Percentiles rank a stretch among this genome's conserved stretches.
phyloP scores from a whole-genome alignment of 1,140 invertebrate species.

The Propsilocerus akamusi region DNA sequence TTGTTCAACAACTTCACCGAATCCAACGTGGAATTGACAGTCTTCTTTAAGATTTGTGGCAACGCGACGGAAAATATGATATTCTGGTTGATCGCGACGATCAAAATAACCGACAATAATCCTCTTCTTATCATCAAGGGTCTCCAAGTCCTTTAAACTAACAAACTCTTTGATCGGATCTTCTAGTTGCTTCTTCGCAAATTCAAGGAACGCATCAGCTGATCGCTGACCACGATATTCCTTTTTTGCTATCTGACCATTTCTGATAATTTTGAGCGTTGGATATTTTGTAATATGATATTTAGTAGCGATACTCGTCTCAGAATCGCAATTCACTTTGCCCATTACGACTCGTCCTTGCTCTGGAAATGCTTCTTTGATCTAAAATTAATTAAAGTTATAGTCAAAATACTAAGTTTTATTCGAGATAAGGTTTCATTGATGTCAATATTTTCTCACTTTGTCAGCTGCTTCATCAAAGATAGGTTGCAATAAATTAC shows the following conservation, averaged over 20 bases:
- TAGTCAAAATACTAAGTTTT: background rate
- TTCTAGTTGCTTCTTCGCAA: conserved; percentile 76
- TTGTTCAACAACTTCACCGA: conserved; percentile 64
- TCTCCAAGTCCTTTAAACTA: conserved; percentile 51
- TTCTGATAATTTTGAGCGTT: conserved; percentile 88
- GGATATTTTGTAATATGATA: conserved; percentile 98
- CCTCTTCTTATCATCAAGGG: conserved; percentile 73
- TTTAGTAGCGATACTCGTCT: conserved; percentile 63
- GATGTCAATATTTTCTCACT: conserved; percentile 28
- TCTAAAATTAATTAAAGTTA: conserved; percentile 8
- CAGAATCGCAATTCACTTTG: conserved; percentile 91
- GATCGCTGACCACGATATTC: conserved; percentile 74
- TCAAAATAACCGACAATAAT: conserved; percentile 91
- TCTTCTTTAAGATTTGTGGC: conserved; percentile 86
- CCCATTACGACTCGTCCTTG: conserved; percentile 76
- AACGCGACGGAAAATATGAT: conserved; percentile 60
- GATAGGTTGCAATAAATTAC: conserved; percentile 87
- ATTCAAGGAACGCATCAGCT: conserved; percentile 66
- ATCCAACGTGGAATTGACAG: conserved; percentile 83
- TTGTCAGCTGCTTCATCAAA: conserved; percentile 92
- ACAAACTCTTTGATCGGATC: conserved; percentile 73
- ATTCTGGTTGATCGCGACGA: conserved; percentile 57
- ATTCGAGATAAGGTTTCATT: background rate
- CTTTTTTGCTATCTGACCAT: conserved; percentile 82
- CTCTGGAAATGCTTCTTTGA: conserved; percentile 53